These are phyloP conservation scores for Laticauda colubrina DNA, from an alignment of 2,113 vertebrate genomes.

Conservation along the genomic window DNA sequence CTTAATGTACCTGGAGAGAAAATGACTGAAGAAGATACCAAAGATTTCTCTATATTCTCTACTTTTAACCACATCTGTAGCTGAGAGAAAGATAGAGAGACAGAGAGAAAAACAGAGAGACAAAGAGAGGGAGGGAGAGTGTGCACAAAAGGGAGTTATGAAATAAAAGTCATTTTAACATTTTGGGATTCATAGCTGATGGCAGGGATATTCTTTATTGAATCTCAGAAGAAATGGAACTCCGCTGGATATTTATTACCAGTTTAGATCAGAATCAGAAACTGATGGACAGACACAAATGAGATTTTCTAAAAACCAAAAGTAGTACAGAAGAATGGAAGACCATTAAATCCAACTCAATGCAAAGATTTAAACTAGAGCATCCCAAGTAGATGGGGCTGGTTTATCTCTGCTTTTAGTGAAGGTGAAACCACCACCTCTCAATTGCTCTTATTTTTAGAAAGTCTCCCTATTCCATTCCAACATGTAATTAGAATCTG, in stretches of 20 bases:
- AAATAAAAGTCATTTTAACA: background rate
- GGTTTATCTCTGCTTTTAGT: background rate
- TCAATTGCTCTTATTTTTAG: background rate
- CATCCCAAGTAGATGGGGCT: background rate
- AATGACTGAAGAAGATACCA: background rate
- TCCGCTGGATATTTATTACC: background rate
- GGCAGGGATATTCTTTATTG: background rate
- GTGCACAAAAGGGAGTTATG: background rate
- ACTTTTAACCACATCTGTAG: background rate
- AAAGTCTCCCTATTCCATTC: background rate
- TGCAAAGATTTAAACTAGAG: background rate
- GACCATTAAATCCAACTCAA: background rate
- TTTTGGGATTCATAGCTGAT: background rate
- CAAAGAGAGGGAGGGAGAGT: background rate
- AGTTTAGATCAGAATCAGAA: background rate
- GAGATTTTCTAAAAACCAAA: background rate
- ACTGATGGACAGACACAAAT: background rate
- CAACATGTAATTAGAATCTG: background rate
- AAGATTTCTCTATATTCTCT: conserved; percentile 1
- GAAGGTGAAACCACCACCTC: background rate
- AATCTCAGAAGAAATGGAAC: background rate
- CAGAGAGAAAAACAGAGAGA: background rate
- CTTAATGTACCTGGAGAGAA: conserved; percentile 2
- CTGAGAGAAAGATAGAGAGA: background rate
- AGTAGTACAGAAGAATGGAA: background rate